A percentile compares a stretch with the other conserved stretches of the same genome.
These are phyloP conservation scores for Echinops telfairi DNA, from an alignment of 2,113 vertebrate genomes.

Conservation along the genomic window DNA sequence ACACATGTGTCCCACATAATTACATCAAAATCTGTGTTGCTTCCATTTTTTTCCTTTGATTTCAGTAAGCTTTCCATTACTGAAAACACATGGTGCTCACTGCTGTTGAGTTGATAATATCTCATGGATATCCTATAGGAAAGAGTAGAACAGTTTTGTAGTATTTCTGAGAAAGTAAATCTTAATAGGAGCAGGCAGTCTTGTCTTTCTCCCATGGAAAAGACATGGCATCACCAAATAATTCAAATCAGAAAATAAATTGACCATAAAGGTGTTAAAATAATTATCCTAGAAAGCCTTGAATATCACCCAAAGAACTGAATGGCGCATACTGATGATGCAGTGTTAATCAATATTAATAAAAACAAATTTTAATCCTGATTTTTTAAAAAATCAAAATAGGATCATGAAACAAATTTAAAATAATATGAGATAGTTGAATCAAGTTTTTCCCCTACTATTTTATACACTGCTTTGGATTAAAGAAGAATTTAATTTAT, in stretches of 20 bases:
- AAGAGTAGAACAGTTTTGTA: too few species aligned
- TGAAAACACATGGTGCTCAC: too few species aligned
- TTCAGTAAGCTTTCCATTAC: too few species aligned
- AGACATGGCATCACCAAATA: too few species aligned
- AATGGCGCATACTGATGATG: background rate
- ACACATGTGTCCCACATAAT: background rate
- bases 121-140: too few species aligned
- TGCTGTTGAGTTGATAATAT: too few species aligned
- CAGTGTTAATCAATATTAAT: conserved; percentile 35
- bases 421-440: conserved; percentile 40
- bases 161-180: too few species aligned
- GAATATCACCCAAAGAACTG: background rate
- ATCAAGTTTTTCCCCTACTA: conserved; percentile 40
- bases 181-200: too few species aligned
- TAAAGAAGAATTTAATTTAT: conserved; percentile 48
- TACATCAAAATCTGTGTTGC: background rate
- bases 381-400: conserved; percentile 35
- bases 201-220: too few species aligned
- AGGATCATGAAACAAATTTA: conserved; percentile 10
- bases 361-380: background rate
- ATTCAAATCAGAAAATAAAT: too few species aligned
- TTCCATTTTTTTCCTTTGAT: too few species aligned
- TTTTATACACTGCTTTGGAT: conserved; percentile 36
- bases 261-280: background rate
- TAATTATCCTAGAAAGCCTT: background rate